Evolutionary conservation across 2,113 vertebrate genomes (phyloP).

Genomic region (Esox niger): DNA sequence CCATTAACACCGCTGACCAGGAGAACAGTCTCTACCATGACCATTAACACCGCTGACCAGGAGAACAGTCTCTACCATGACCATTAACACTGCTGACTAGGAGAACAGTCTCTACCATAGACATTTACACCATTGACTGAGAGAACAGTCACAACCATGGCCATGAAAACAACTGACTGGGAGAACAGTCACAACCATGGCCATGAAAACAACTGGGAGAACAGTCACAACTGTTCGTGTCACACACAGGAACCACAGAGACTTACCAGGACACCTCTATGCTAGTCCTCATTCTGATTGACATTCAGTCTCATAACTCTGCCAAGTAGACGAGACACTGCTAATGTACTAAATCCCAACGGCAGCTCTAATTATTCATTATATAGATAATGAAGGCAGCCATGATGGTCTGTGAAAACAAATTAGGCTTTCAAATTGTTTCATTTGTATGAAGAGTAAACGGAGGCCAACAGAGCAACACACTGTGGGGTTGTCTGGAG

Average conservation of each 20-base stretch:
- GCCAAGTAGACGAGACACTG: constrained; percentile 29
- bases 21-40: too few species aligned
- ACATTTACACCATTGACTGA: constrained; percentile 25
- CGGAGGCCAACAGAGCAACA: too few species aligned
- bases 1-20: too few species aligned
- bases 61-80: constrained; percentile 29
- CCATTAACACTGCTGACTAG: constrained; percentile 27
- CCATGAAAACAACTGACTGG: constrained; percentile 26
- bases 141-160: constrained; percentile 29
- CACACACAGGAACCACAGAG: constrained; percentile 17
- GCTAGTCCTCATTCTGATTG: constrained; percentile 21
- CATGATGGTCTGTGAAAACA: constrained; percentile 23
- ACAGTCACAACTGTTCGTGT: constrained; percentile 12
- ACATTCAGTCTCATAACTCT: constrained; percentile 24
- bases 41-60: too few species aligned
- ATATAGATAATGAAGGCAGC: constrained; percentile 29
- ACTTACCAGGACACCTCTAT: constrained; percentile 13
- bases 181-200: constrained; percentile 29
- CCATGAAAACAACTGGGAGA: constrained; percentile 26
- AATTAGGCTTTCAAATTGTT: too few species aligned
- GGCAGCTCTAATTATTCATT: constrained; percentile 40
- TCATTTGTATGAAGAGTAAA: too few species aligned
- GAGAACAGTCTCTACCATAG: constrained; percentile 30
- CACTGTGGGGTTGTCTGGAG: too few species aligned
- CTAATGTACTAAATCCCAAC: constrained; percentile 28